These are phyloP conservation scores for Oryctes rhinoceros DNA, from an alignment of 1,140 invertebrate genomes.

Conservation along the genomic window DNA sequence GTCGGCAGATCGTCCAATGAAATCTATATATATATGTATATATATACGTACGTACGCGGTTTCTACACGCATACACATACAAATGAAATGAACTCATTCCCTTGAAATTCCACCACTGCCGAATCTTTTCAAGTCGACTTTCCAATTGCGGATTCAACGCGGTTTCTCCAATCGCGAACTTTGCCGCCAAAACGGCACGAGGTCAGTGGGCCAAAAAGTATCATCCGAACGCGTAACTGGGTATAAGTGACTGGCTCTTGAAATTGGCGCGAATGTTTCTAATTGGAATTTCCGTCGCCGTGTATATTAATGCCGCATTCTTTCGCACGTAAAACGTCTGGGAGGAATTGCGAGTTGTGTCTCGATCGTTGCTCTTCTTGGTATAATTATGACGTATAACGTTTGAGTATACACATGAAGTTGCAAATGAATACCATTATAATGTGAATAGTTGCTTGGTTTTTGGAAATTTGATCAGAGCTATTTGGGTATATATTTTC, in stretches of 20 bases:
- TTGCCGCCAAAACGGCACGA: constrained; percentile 1
- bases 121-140: not conserved
- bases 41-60: no score
- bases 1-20: not conserved
- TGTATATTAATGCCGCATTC: not conserved
- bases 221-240: not conserved
- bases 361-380: no score
- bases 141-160: not conserved
- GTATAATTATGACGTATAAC: no score
- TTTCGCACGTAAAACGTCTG: no score
- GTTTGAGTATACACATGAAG: no score
- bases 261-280: not conserved
- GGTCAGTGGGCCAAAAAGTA: constrained; percentile 3
- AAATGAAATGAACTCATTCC: constrained; percentile 1
- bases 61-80: not conserved
- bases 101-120: not conserved
- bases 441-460: no score
- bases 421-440: no score
- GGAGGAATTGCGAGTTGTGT: no score
- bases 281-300: constrained; percentile 7
- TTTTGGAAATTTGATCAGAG: not conserved
- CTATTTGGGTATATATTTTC: constrained; percentile 45
- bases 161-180: not conserved
- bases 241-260: not conserved
- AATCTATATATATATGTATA: no score